Evolutionary conservation across 2,888 invertebrate genomes (phyloP).

Genomic region (Trissolcus japonicus): DNA sequence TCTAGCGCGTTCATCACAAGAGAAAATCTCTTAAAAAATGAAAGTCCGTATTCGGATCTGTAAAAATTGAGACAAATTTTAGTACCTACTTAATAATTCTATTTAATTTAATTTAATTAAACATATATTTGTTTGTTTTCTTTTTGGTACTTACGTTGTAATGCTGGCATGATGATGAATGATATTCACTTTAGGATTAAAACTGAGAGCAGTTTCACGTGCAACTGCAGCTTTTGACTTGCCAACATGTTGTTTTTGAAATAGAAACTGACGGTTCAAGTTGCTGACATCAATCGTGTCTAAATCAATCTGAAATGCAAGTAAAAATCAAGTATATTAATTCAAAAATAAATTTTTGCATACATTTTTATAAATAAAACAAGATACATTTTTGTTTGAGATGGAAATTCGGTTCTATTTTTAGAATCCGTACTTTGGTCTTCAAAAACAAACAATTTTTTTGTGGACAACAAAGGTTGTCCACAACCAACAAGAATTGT

Average conservation of each 20-base stretch:
- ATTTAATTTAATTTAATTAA: too few species aligned
- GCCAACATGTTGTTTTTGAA: constrained; percentile 98
- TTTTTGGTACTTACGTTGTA: constrained; percentile 82
- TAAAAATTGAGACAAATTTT: constrained; percentile 65
- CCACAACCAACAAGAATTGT: too few species aligned
- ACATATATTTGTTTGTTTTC: too few species aligned
- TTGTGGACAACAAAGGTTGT: too few species aligned
- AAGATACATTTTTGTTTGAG: background rate
- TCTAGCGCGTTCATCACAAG: constrained; percentile 98
- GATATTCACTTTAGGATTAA: constrained; percentile 93
- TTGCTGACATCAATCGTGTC: constrained; percentile 99
- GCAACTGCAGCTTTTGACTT: constrained; percentile 97
- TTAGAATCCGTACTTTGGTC: too few species aligned
- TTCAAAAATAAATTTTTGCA: background rate
- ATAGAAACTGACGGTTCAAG: constrained; percentile 98
- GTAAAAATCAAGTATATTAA: background rate
- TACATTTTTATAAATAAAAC: background rate
- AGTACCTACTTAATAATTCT: too few species aligned
- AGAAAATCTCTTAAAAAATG: constrained; percentile 93
- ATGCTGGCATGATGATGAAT: constrained; percentile 95
- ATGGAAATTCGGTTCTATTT: too few species aligned
- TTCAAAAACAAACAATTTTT: too few species aligned
- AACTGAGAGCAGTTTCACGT: constrained; percentile 89
- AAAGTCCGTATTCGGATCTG: constrained; percentile 90
- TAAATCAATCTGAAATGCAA: constrained; percentile 95